Evolutionary conservation across 35 echinoderm and acorn worm species (phyloP).

Genomic region (Heliocidaris tuberculata): DNA sequence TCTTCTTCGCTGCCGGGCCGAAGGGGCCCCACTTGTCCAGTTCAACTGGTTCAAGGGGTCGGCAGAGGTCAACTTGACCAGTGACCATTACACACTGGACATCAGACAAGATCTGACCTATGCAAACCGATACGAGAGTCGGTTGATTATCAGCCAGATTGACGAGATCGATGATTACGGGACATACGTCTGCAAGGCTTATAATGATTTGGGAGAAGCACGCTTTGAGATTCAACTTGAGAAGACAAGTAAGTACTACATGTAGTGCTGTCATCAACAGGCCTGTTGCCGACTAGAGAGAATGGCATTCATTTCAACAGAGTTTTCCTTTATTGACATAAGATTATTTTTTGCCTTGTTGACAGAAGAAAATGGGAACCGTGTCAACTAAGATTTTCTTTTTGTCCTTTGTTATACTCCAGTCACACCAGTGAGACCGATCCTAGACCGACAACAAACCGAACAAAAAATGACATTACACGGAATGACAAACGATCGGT

Average conservation of each 20-base stretch:
- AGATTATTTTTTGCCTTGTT: too few relatives aligned
- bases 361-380: too few relatives aligned
- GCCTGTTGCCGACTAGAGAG: too few relatives aligned
- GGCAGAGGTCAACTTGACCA: conserved; percentile 66
- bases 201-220: conserved; percentile 74
- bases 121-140: conserved; percentile 80
- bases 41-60: conserved; percentile 75
- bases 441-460: too few relatives aligned
- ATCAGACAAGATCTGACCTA: conserved; percentile 64
- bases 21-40: conserved; percentile 75
- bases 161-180: conserved; percentile 81
- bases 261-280: too few relatives aligned
- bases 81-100: conserved; percentile 76
- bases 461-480: too few relatives aligned
- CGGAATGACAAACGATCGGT: too few relatives aligned
- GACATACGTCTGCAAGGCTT: conserved; percentile 77
- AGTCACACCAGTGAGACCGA: too few relatives aligned
- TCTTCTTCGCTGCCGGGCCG: conserved; percentile 66
- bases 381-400: too few relatives aligned
- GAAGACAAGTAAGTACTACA: conserved; percentile 85
- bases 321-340: too few relatives aligned
- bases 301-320: too few relatives aligned
- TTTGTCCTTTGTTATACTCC: too few relatives aligned
- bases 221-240: conserved; percentile 73
- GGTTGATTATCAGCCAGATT: conserved; percentile 81